Conservation (phyloP, 2,113 vertebrate species). For the Seriola quinqueradiata region DNA sequence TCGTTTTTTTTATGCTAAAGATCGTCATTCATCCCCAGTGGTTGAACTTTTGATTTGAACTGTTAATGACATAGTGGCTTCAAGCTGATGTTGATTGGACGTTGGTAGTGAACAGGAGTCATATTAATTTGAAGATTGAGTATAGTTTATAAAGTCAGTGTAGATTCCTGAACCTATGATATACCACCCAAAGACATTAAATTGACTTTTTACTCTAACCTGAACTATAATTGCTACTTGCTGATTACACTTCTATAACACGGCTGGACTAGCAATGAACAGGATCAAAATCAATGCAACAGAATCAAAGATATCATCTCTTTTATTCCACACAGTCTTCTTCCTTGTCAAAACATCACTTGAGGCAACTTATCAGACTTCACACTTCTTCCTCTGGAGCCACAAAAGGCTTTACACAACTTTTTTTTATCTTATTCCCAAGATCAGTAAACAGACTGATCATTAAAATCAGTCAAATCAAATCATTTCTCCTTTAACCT, state of each 20-base stretch:
- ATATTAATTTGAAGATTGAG: neutral
- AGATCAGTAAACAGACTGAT: too few relatives aligned
- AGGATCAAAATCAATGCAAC: neutral
- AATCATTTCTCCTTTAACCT: neutral
- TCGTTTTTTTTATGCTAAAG: neutral
- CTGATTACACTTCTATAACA: neutral
- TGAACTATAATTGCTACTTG: neutral
- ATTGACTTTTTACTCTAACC: neutral
- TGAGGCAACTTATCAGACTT: neutral
- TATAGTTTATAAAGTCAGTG: neutral
- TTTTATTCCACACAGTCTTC: neutral
- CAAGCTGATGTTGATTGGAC: neutral
- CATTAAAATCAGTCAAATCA: too few relatives aligned
- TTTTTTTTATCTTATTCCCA: neutral
- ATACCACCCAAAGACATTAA: neutral
- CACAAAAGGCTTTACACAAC: neutral
- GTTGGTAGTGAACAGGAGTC: neutral
- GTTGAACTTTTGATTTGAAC: constrained; percentile 8
- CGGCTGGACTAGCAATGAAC: neutral
- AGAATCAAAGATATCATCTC: neutral
- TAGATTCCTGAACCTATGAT: neutral
- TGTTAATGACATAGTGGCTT: neutral
- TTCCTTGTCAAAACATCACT: neutral
- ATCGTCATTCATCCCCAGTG: neutral
- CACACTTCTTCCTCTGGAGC: neutral